A percentile compares a stretch with the other conserved stretches of the same genome.
phyloP scores from a whole-genome alignment of 2,888 invertebrate genomes.

The Caenorhabditis angaria region DNA sequence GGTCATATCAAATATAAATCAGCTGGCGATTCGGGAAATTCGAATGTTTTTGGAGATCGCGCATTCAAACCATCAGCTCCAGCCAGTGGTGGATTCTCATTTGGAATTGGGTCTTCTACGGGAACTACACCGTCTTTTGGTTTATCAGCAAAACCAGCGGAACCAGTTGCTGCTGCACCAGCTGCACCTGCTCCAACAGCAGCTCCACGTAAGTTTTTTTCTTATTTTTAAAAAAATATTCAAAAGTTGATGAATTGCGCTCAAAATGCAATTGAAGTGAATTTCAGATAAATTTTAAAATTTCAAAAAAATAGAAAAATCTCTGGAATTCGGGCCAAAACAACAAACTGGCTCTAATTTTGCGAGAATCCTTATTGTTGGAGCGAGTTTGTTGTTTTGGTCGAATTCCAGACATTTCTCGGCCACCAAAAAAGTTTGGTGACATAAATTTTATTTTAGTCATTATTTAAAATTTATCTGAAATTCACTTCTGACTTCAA shows the following conservation, averaged over 20 bases:
- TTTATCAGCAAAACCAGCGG: conserved; percentile 3
- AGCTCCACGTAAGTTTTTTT: conserved; percentile 8
- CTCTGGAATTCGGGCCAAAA: too few relatives aligned
- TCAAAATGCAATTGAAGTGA: too few relatives aligned
- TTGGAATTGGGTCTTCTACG: conserved; percentile 16
- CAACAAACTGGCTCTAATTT: not conserved
- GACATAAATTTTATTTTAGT: too few relatives aligned
- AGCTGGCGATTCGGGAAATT: not conserved
- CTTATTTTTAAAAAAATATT: not conserved
- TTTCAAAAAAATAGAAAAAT: too few relatives aligned
- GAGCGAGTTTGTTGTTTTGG: too few relatives aligned
- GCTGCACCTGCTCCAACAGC: not conserved
- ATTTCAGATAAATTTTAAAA: too few relatives aligned
- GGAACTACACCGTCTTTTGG: conserved; percentile 11
- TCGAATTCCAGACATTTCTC: too few relatives aligned
- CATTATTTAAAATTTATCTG: too few relatives aligned
- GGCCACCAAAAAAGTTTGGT: too few relatives aligned
- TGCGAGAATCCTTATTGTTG: too few relatives aligned
- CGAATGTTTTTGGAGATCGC: conserved; percentile 35
- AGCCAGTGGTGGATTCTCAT: conserved; percentile 2
- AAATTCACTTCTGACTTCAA: too few relatives aligned
- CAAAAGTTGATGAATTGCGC: too few relatives aligned
- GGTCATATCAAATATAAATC: conserved; percentile 21
- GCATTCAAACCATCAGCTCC: conserved; percentile 31
- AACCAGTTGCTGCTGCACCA: not conserved